Evolutionary conservation across 2,797 vertebrate genomes (phyloP), one percentile per base, ranked within the genome.

Genomic region (Okamejei kenojei): DNA sequence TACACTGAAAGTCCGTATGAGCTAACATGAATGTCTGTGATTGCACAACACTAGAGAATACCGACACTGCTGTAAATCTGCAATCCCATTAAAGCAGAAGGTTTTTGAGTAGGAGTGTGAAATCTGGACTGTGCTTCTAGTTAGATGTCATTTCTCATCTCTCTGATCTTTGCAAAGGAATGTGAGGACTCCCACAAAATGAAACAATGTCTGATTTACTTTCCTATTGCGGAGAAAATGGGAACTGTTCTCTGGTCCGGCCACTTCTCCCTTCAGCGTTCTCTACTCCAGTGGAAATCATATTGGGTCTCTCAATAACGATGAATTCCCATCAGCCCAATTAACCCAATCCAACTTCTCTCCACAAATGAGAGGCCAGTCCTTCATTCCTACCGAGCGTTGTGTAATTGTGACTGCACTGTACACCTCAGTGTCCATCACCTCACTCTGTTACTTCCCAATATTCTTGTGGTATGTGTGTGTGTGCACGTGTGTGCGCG

Each of bases 181-280:
- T n/a, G 38, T 58, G 90, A 26, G n/a, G 35, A 92, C 71, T 38
- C 4, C 90, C 29, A 76, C 68, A 91, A 74, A 74, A 91, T 73
- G 21, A 7, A 65, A 77, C 76, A n/a, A 26, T n/a, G 35, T 74
- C 32, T 35, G 84, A 88, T 68, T 93, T 38, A 54, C 78, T 61
- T 38, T 35, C 26, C 35, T 9, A 35, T 26, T 82, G 93, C 78
- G 81, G 76, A 92, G 90, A 74, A 92, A 92, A 38, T 38, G 76
- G 71, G 54, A 76, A 38, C 38, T 81, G 61, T 9, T 21, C 80
- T 35, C 82, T 35, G 4, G 13, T 93, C 93, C 23, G 78, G 61
- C 78, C 65, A 54, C 74, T 35, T 61, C 45, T 68, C 38, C 5
- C 45, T 54, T 54, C 45, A 6, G 5, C 5, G 0, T 54, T 54